These are phyloP conservation scores for Mycogona germanica DNA, from an alignment of 2,888 invertebrate genomes.

Conservation along the genomic window DNA sequence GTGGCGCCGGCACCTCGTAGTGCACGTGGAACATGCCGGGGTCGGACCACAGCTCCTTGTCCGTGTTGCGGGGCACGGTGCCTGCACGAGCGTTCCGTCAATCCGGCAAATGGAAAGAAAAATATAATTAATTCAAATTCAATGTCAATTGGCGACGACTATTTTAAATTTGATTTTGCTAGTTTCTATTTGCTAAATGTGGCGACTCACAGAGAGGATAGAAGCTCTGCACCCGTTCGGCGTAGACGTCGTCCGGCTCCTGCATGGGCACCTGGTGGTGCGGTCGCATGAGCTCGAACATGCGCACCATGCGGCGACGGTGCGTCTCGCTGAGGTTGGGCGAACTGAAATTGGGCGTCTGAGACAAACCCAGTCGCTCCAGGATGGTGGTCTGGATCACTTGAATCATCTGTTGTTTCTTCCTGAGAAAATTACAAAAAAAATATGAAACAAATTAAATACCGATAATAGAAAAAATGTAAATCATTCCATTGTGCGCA, in stretches of 20 bases:
- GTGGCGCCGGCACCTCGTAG: slow-evolving; percentile 6
- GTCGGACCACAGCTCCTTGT: slow-evolving; percentile 12
- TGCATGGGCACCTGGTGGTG: neutral
- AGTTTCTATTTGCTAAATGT: too few relatives aligned
- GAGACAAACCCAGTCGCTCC: neutral
- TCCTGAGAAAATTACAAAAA: too few relatives aligned
- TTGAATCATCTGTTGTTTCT: too few relatives aligned
- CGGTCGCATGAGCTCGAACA: neutral
- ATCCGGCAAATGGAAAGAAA: neutral
- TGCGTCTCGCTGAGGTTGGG: slow-evolving; percentile 2
- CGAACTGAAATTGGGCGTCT: slow-evolving; percentile 4
- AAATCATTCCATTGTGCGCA: too few relatives aligned
- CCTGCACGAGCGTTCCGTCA: too few relatives aligned
- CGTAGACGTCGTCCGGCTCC: slow-evolving; percentile 9
- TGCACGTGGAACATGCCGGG: slow-evolving; percentile 9
- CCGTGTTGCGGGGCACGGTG: slow-evolving; percentile 15
- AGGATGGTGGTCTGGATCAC: too few relatives aligned
- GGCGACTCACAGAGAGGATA: slow-evolving; percentile 15
- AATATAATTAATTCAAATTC: too few relatives aligned
- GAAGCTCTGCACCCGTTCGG: slow-evolving; percentile 13
- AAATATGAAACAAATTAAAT: too few relatives aligned
- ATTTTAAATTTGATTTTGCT: too few relatives aligned
- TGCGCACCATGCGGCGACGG: neutral
- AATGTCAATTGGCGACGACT: too few relatives aligned
- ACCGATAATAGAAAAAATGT: too few relatives aligned